Evolutionary conservation across 2,888 invertebrate species (phyloP), one percentile per base, ranked within the genome.

Genomic region (Sinelater perroti): DNA sequence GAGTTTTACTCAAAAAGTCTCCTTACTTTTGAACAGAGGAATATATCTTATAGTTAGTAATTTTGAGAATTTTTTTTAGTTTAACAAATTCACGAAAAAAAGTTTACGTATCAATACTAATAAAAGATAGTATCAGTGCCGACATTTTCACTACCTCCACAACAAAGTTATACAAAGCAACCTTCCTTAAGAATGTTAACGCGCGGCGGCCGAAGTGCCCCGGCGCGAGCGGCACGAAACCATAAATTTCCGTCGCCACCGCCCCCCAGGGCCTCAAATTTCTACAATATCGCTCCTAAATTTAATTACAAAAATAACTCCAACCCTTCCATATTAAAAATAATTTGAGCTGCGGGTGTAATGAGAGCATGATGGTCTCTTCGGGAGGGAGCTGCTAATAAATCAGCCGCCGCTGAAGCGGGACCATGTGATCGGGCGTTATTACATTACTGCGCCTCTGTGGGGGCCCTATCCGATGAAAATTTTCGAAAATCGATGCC

Each of bases 281-380:
- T 51, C 55, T 36, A 56, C 57, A 49, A 47, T 47, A 53, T 57
- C 57, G 52, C 53, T 57, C 38, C 52, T 61, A 62, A 65, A 65
- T 64, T 65, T 67, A 65, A 63, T 66, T 64, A 66, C 63, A 63
- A 66, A 63, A 64, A 61, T 64, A 61, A 61, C 61, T 56, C 59
- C 64, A 63, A 60, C 64, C 65, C 62, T 64, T 63, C 63, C 44
- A 46, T 58, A 60, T 60, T 59, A 66, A 60, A 57, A 61, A 60
- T 63, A 62, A 63, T 62, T 64, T 62, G 58, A 60, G 63, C 62
- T 59, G 63, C 61, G 63, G 59, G 60, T 64, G 64, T 66, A 67
- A 67, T 64, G 64, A 64, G 66, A 63, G 61, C 57, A 63, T 63
- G 67, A 69, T 67, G 65, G 66, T 64, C 64, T 67, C 67, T 62